Base-by-base conservation (phyloP, 2,113 vertebrate species). In the Edolisoma coerulescens region DNA sequence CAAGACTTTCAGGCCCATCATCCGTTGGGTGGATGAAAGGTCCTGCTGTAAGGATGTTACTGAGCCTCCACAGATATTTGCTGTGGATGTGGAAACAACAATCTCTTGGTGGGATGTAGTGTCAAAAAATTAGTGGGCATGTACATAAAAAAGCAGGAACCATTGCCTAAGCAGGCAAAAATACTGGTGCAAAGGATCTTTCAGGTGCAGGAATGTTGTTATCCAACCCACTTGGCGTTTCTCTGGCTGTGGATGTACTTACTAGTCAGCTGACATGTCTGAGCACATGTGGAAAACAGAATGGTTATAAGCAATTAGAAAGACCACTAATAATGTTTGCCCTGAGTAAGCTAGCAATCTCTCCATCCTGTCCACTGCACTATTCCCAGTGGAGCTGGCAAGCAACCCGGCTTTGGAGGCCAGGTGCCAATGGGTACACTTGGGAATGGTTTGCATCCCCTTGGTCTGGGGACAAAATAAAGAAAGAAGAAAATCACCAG, bases 1-100 rank as follows among this genome's bases (percentile, higher is more conserved):
- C 90, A 54, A 92, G 92, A 96, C 67, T 95, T 96, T 95, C 94
- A 92, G 78, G 92, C 81, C 89, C 68, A 68, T 92, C 42, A 0
- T 83, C 59, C 68, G 59, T 35, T 84, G 85, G 59, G 64, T 87
- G 49, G 88, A 86, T 94, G 68, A 93, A 92, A 95, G 68, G 64
- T 56, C 63, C 81, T 91, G 57, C 68, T 47, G 5, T 52, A 70
- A 87, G 84, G 45, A 65, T 16, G 9, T 91, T 71, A 56, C 33
- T 60, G 64, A 80, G 15, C 56, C 39, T 61, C 68, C 24, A 6
- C 47, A 70, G 27, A 59, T 39, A 20, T 16, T 85, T 47, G 30
- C 28, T 32, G 41, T 47, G 30, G 53, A 87, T 68, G 17, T 71
- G 28, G 61, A 85, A 88, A 96, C 59, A 54, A 21, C 4, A 13